Conservation (phyloP, 2,888 invertebrate genomes). For the Drosophila algonquin region DNA sequence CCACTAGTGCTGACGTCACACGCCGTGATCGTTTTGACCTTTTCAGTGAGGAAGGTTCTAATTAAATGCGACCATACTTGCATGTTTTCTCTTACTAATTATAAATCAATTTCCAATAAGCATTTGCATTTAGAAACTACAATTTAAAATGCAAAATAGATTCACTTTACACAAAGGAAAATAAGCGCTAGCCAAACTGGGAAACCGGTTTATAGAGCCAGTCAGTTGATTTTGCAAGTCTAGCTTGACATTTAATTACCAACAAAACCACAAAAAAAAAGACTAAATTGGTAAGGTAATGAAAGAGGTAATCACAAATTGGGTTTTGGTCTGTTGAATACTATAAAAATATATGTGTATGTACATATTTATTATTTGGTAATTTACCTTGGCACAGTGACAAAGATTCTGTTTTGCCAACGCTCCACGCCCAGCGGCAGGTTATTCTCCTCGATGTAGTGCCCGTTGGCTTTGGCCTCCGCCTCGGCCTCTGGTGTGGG, state of each 20-base stretch:
- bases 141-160: constrained; percentile 57
- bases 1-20: constrained; percentile 61
- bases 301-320: constrained; percentile 25
- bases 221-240: constrained; percentile 66
- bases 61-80: constrained; percentile 12
- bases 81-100: constrained; percentile 32
- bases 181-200: constrained; percentile 29
- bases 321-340: constrained; percentile 11
- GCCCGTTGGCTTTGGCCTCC: constrained; percentile 86
- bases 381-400: constrained; percentile 87
- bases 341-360: neutral
- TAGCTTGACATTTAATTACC: constrained; percentile 51
- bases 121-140: constrained; percentile 62
- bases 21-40: neutral
- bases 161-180: constrained; percentile 38
- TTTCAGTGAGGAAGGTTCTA: constrained; percentile 1
- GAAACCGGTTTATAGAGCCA: constrained; percentile 64
- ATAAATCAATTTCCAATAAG: constrained; percentile 38
- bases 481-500: constrained; percentile 86
- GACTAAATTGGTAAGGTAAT: constrained; percentile 33
- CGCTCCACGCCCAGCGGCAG: constrained; percentile 89
- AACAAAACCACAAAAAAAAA: constrained; percentile 41
- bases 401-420: constrained; percentile 89
- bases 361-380: constrained; percentile 19
- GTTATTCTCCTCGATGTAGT: constrained; percentile 88